phyloP scores from a whole-genome alignment of 2,888 invertebrate species.

The Tipula unca region DNA sequence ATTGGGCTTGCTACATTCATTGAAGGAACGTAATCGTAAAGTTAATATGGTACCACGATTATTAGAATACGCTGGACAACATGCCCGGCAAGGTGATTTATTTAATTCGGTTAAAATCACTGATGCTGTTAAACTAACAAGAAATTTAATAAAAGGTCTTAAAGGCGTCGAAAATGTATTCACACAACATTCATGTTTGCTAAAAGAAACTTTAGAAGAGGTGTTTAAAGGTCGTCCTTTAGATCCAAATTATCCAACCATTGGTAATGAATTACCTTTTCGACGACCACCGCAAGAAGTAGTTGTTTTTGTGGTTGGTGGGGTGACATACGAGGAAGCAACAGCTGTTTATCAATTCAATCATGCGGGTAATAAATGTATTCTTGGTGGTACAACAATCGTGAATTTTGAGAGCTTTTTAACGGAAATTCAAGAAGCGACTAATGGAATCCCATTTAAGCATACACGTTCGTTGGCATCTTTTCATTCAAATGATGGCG shows the following conservation, averaged over 20 bases:
- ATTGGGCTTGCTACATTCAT: conserved; percentile 60
- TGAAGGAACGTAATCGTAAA: conserved; percentile 63
- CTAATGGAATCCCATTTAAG: conserved; percentile 54
- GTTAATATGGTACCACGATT: conserved; percentile 55
- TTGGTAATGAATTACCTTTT: conserved; percentile 54
- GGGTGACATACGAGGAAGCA: conserved; percentile 94
- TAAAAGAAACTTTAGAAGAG: conserved; percentile 84
- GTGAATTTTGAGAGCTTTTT: conserved; percentile 80
- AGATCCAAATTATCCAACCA: conserved; percentile 75
- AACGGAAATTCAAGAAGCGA: conserved; percentile 62
- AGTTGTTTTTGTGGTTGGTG: conserved; percentile 94
- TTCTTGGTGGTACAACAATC: conserved; percentile 85
- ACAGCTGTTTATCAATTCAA: conserved; percentile 76
- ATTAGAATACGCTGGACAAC: conserved; percentile 78
- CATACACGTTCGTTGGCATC: conserved; percentile 45
- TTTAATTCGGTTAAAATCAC: conserved; percentile 87
- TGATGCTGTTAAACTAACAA: conserved; percentile 72
- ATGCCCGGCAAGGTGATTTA: conserved; percentile 71
- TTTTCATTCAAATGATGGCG: conserved; percentile 26
- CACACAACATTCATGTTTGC: conserved; percentile 92
- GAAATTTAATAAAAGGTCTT: conserved; percentile 48
- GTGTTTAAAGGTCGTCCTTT: conserved; percentile 82
- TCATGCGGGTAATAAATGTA: conserved; percentile 59
- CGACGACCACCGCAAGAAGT: conserved; percentile 76
- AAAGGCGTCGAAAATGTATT: conserved; percentile 98